Evolutionary conservation across 1,140 invertebrate species (phyloP), one percentile per base, ranked within the genome.

Genomic region (Arion vulgaris): DNA sequence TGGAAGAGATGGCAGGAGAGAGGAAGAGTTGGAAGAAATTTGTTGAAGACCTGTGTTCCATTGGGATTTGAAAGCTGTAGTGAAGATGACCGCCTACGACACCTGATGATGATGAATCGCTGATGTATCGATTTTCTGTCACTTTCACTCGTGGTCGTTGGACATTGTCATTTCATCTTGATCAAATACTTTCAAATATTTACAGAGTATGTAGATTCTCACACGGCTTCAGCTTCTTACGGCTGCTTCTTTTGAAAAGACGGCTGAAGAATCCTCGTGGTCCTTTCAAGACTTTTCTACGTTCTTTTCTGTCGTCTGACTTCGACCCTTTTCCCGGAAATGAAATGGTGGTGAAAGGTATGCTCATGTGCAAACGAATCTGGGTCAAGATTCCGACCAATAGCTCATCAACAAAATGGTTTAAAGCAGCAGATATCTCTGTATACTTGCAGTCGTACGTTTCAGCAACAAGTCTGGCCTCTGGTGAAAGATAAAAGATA

Each of bases 321-420:
- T 41, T 66, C 36, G 68, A 41, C 57, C 82, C 82, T 62, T 84
- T 85, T 15, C 73, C 78, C 23, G 75, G 82, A 53, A 80, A 83
- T 51, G 81, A 71, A 38, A 81, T 85, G 41, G 84, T 81, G 19
- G 81, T 78, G 68, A 86, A 80, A 23, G 81, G 83, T 73, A 86
- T 84, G 82, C 79, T 83, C 34, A 87, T 83, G 39, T 87, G 87
- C 53, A 89, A 85, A 1, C 87, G 75, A 73, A 94, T 94, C 87
- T 94, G 94, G 26, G 92, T 93, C 36, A 96, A 92, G 83, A 96
- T 94, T 0, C 96, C 96, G 4, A 96, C 95, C 26, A 97, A 92
- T 0, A 97, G 92, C 85, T 96, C 95, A 87, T 97, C 96, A 5
- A 97, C 95, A 87, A 96, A 95, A 87, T 96, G 96, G 84, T 96